Percentiles rank a stretch among this genome's conserved stretches.
These are phyloP conservation scores for Anabas testudineus DNA, from an alignment of 2,797 vertebrate genomes.

Conservation along the genomic window DNA sequence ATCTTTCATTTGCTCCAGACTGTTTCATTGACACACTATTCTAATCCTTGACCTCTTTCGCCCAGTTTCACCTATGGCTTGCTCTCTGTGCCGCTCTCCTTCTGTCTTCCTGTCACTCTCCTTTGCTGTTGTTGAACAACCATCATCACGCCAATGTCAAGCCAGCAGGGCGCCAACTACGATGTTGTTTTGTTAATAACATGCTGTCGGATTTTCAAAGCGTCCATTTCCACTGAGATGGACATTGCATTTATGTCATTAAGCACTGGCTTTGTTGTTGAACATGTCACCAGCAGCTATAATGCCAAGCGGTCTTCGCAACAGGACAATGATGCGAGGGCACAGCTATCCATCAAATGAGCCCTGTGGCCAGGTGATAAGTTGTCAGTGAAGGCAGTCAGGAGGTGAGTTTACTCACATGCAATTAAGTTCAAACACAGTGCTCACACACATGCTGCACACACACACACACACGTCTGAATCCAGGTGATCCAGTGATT, in stretches of 20 bases:
- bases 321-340: constrained; percentile 23
- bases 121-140: constrained; percentile 49
- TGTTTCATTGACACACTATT: constrained; percentile 31
- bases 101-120: constrained; percentile 38
- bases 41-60: constrained; percentile 5
- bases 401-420: constrained; percentile 14
- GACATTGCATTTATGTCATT: constrained; percentile 71
- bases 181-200: constrained; percentile 67
- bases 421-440: constrained; percentile 29
- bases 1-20: constrained; percentile 43
- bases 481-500: constrained; percentile 5
- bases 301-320: constrained; percentile 44
- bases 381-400: constrained; percentile 30
- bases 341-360: constrained; percentile 43
- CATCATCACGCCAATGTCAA: constrained; percentile 64
- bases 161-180: constrained; percentile 56
- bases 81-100: constrained; percentile 26
- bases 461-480: constrained; percentile 1
- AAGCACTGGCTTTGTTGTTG: constrained; percentile 60
- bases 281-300: constrained; percentile 50
- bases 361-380: constrained; percentile 31
- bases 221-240: constrained; percentile 65
- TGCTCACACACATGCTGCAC: not conserved
- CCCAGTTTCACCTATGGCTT: constrained; percentile 12
- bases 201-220: constrained; percentile 72